Evolutionary conservation across 2,113 vertebrate species (phyloP).

Genomic region (Eleginops maclovinus): DNA sequence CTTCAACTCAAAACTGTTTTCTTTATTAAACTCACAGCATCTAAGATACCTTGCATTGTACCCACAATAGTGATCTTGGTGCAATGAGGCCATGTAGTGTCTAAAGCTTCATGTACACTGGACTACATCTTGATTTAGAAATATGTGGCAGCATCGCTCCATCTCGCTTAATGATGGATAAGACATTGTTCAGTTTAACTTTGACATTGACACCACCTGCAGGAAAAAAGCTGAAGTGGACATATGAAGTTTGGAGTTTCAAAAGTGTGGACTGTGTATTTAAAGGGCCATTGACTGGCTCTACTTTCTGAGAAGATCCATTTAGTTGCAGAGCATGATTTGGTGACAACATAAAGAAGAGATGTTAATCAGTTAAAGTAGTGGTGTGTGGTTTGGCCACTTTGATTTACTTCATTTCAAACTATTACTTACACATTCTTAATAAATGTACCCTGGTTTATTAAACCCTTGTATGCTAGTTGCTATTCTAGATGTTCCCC

Average conservation of each 20-base stretch:
- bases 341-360: not conserved
- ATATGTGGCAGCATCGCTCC: not conserved
- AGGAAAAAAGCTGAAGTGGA: not conserved
- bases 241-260: not conserved
- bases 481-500: not conserved
- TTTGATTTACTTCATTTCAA: not conserved
- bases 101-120: not conserved
- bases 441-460: not conserved
- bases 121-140: not conserved
- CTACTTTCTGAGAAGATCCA: not conserved
- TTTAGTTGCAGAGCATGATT: not conserved
- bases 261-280: not conserved
- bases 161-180: not conserved
- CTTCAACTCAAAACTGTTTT: no score
- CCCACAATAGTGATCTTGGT: not conserved
- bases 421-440: not conserved
- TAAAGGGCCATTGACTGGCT: not conserved
- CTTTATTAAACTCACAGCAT: not conserved
- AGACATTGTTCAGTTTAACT: not conserved
- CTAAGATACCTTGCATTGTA: not conserved
- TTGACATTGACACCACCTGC: slow-evolving; percentile 15
- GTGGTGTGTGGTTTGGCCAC: not conserved
- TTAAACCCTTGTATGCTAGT: not conserved
- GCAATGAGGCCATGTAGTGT: slow-evolving; percentile 65
- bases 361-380: not conserved